Evolutionary conservation across 2,888 invertebrate genomes (phyloP), one percentile per base, ranked within the genome.

Genomic region (Teleiodes luculella): DNA sequence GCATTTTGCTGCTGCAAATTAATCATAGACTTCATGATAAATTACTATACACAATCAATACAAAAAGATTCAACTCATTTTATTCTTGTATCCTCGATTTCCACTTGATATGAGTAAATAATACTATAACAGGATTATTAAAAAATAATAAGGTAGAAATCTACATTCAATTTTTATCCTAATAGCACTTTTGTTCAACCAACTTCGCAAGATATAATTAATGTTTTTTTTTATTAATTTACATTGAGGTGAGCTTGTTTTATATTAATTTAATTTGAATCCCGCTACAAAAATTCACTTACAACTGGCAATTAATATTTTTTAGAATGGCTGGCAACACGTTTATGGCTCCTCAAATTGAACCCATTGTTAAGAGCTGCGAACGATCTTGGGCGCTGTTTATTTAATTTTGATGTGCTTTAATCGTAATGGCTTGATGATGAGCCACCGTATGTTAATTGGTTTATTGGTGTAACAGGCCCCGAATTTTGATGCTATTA

Each of bases 381-480:
- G 60, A 68, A 65, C 63, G 66, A 70, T 75, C 71, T 78, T 61
- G 79, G 74, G 70, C 76, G 76, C 80, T 82, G 78, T 81, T 83
- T 78, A 81, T 76, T 72, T 67, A 64, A 58, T 77, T 81, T 81
- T 82, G 81, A 83, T 80, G 67, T 69, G 78, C 78, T 82, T 81
- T 75, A 43, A 76, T 77, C 76, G 65, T 74, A 77, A 83, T 80
- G 64, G 63, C 66, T 73, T 80, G 73, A 80, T 77, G 72, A 76
- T 74, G 67, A 57, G 72, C 73, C 71, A 72, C 75, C 65, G 74
- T 41, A 72, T 62, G 58, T 71, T 71, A 69, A 78, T 78, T 74
- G 74, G 70, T 78, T 77, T 75, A 78, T 79, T 43, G 28, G 43
- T 28, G 43, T 10, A 20, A 28, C 28, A 7, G 2, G 16, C 14